Percentiles rank a stretch among this genome's conserved stretches.
Conservation (phyloP, 2,888 invertebrate genomes). For the Pemphredon lugubris region DNA sequence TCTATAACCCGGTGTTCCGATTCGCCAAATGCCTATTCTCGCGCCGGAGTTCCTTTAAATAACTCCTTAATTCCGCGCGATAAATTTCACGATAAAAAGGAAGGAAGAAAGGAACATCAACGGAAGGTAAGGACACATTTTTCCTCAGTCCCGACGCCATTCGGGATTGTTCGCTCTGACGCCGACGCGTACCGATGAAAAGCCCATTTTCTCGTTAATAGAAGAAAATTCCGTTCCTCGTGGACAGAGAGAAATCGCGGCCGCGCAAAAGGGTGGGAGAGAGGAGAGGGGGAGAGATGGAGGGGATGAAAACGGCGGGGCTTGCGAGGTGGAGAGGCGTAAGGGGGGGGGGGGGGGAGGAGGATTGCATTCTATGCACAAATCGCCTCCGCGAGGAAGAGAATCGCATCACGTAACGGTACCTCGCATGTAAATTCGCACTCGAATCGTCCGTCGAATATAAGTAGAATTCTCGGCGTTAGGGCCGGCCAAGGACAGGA, state of each 20-base stretch:
- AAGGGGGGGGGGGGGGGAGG: neutral
- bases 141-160: no score
- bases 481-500: conserved; percentile 51
- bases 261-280: no score
- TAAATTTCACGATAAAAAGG: no score
- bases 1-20: no score
- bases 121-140: no score
- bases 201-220: neutral
- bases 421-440: conserved; percentile 51
- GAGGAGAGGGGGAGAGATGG: no score
- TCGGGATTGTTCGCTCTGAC: neutral
- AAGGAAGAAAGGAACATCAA: neutral
- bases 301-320: no score
- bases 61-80: no score
- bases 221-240: neutral
- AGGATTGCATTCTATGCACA: neutral
- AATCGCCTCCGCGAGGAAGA: neutral
- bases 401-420: conserved; percentile 36
- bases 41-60: no score
- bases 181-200: neutral
- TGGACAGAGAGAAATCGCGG: neutral
- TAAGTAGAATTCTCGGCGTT: conserved; percentile 60
- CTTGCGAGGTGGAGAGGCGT: no score
- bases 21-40: no score
- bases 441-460: conserved; percentile 36